phyloP scores from a whole-genome alignment of 2,797 vertebrate species.

The Gadopsis bispinosus region DNA sequence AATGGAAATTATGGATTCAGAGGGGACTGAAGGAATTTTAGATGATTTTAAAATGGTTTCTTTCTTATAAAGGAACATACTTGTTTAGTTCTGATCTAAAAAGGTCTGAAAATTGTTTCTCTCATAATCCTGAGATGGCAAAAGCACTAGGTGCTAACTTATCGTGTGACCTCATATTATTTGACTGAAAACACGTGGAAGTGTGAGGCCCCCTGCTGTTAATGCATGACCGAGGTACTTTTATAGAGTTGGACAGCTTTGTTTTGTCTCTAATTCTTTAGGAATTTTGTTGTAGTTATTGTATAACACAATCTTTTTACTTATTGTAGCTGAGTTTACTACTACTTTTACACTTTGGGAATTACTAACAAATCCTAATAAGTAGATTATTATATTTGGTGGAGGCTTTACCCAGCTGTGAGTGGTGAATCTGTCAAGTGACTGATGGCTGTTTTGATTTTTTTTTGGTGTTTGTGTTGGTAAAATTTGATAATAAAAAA shows the following conservation, averaged over 20 bases:
- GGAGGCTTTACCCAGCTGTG: constrained; percentile 58
- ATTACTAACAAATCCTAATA: constrained; percentile 63
- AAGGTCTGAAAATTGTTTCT: constrained; percentile 73
- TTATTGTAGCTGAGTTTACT: constrained; percentile 61
- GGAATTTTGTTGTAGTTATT: constrained; percentile 82
- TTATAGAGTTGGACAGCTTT: constrained; percentile 52
- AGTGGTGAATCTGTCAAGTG: constrained; percentile 62
- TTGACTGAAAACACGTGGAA: constrained; percentile 46
- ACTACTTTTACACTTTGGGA: constrained; percentile 51
- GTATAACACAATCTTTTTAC: constrained; percentile 76
- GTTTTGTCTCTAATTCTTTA: constrained; percentile 72
- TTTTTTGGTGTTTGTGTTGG: constrained; percentile 43
- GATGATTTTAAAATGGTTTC: constrained; percentile 54
- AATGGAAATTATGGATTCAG: constrained; percentile 49
- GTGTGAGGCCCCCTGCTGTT: constrained; percentile 60
- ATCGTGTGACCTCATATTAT: constrained; percentile 48
- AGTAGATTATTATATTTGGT: constrained; percentile 60
- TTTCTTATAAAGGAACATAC: constrained; percentile 59
- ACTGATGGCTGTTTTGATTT: constrained; percentile 56
- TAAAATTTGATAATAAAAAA: constrained; percentile 75
- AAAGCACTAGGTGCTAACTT: constrained; percentile 72
- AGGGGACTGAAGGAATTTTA: constrained; percentile 48
- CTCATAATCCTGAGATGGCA: constrained; percentile 69
- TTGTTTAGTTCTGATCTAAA: constrained; percentile 68
- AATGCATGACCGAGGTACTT: constrained; percentile 49